These are phyloP conservation scores for Echinarachnius parma DNA, from an alignment of 53 echinoderm and acorn worm genomes.

Conservation along the genomic window DNA sequence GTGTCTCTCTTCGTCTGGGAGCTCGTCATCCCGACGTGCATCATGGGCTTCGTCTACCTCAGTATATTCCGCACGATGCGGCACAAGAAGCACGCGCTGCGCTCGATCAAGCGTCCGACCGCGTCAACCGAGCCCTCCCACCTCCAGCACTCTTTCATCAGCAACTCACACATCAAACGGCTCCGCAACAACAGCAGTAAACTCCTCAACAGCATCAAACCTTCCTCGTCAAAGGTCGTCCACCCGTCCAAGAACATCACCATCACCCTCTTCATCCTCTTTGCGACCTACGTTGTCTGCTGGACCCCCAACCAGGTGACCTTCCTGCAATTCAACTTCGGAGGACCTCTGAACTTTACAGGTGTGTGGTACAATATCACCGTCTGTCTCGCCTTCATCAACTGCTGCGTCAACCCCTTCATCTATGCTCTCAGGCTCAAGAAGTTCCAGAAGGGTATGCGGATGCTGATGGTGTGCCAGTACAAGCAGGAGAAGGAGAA, in stretches of 20 bases:
- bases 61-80: conserved; percentile 56
- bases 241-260: conserved; percentile 68
- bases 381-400: conserved; percentile 72
- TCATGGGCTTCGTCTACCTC: conserved; percentile 77
- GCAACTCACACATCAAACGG: too few species aligned
- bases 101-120: too few species aligned
- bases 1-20: conserved; percentile 74
- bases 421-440: conserved; percentile 81
- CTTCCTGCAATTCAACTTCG: conserved; percentile 85
- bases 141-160: too few species aligned
- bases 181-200: too few species aligned
- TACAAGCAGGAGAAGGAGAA: too few species aligned
- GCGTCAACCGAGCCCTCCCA: too few species aligned
- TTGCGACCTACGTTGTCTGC: conserved; percentile 78
- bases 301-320: conserved; percentile 96
- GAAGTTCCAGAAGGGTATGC: conserved; percentile 74
- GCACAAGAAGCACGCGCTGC: conserved; percentile 57
- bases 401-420: conserved; percentile 81
- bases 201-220: too few species aligned
- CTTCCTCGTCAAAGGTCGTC: conserved; percentile 29
- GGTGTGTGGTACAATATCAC: conserved; percentile 82
- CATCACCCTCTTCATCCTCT: conserved; percentile 71
- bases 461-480: conserved; percentile 29
- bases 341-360: conserved; percentile 72
- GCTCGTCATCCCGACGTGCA: conserved; percentile 65